phyloP scores from a whole-genome alignment of 2,888 invertebrate species.

The Heliconius aoede region DNA sequence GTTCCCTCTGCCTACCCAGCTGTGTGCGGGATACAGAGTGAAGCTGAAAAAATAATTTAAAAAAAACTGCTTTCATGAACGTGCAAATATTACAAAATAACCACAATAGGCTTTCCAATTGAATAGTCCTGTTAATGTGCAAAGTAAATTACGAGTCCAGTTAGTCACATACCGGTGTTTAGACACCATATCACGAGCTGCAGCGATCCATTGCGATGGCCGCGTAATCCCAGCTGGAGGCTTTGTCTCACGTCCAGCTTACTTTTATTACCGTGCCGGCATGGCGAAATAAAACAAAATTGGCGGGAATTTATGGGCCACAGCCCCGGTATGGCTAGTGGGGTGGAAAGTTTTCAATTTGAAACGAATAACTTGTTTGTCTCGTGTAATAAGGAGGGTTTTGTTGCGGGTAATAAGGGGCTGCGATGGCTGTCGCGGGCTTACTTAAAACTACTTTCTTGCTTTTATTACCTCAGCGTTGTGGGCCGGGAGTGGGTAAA shows the following conservation, averaged over 20 bases:
- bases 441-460: constrained; percentile 82
- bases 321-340: constrained; percentile 78
- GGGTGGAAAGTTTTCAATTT: constrained; percentile 84
- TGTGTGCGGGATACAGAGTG: too few species aligned
- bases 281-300: constrained; percentile 83
- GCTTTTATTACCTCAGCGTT: constrained; percentile 80
- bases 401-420: constrained; percentile 77
- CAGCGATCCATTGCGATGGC: constrained; percentile 80
- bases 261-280: constrained; percentile 83
- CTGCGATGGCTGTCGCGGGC: constrained; percentile 77
- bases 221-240: constrained; percentile 79
- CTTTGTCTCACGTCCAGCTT: constrained; percentile 83
- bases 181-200: constrained; percentile 74
- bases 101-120: constrained; percentile 26
- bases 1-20: too few species aligned
- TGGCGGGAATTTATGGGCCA: constrained; percentile 82
- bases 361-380: constrained; percentile 84
- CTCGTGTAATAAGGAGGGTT: constrained; percentile 80
- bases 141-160: constrained; percentile 47
- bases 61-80: too few species aligned
- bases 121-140: constrained; percentile 29
- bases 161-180: constrained; percentile 74
- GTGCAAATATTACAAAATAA: not conserved
- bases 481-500: constrained; percentile 62
- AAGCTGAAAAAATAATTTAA: too few species aligned